Base-by-base conservation (phyloP, 2,888 invertebrate species). In the Erebia epiphron region DNA sequence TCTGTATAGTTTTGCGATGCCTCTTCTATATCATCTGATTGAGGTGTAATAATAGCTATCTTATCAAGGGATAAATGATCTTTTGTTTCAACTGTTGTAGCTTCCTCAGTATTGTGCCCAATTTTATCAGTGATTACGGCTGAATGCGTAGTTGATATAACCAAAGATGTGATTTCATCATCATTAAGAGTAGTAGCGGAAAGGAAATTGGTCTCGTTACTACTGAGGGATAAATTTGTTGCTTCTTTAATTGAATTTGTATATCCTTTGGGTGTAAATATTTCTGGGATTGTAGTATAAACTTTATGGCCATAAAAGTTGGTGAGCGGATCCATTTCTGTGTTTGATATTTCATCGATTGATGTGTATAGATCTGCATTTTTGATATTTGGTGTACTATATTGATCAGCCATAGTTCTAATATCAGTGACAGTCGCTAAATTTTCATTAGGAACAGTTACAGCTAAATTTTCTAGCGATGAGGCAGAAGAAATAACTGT, bases 221-320 rank as follows among this genome's bases (percentile, higher is more conserved):
- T 8, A 60, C 26, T 26, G 13, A 14, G 14, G 26, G 61, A 11
- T 11, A 11, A 18, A 13, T 2, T 61, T 14, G 57, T 13, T 14
- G 35, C 35, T 58, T 58, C 58, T 58, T n/a, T 58, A 16, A 10
- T 7, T 16, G 8, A 18, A 43, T 62, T 14, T 49, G 61, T 61
- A 18, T 43, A 14, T 21, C 8, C 21, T 26, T 26, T 14, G 14
- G 50, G 4, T 18, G 14, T 16, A 43, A 18, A 8, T 49, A 26
- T 46, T 18, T 58, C 35, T 58, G 21, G 50, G 21, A 16, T 41
- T 43, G 64, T 63, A 9, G 64, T 64, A 64, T 35, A 50, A 14
- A 64, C 18, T 14, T 49, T 11, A 10, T n/a, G 16, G 9, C 8
- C 21, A 62, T 62, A 8, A 43, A 61, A 11, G 18, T 18, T 43